phyloP scores from a whole-genome alignment of 2,797 vertebrate genomes.

The Sebastes itinus region DNA sequence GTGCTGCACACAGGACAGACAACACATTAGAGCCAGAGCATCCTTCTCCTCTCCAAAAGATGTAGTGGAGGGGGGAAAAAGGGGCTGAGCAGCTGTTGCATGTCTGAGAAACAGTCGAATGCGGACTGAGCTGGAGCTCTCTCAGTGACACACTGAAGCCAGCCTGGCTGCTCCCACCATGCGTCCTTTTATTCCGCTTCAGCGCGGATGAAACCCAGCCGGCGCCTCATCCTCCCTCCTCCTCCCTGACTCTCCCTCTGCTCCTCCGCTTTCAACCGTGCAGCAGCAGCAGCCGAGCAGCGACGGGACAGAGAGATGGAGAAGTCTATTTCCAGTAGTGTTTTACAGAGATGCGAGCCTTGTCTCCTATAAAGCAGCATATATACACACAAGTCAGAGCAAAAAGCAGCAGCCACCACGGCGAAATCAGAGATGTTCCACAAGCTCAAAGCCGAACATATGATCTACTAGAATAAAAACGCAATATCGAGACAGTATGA shows the following conservation, averaged over 20 bases:
- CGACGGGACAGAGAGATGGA: conserved; percentile 53
- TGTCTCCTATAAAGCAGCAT: neutral
- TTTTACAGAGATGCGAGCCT: conserved; percentile 27
- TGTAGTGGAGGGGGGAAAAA: neutral
- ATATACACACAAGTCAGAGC: neutral
- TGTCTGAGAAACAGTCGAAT: conserved; percentile 42
- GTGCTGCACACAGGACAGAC: conserved; percentile 4
- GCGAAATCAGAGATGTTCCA: neutral
- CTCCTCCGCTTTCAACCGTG: conserved; percentile 52
- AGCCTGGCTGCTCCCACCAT: conserved; percentile 69
- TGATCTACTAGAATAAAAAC: conserved; percentile 26
- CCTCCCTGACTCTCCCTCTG: conserved; percentile 28
- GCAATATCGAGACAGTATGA: conserved; percentile 16
- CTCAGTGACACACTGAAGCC: conserved; percentile 56
- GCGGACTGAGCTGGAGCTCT: conserved; percentile 35
- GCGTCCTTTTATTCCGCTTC: conserved; percentile 78
- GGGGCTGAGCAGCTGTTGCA: conserved; percentile 63
- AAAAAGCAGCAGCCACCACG: neutral
- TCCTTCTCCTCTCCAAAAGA: conserved; percentile 14
- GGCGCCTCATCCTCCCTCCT: conserved; percentile 47
- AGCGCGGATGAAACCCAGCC: conserved; percentile 77
- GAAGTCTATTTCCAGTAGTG: conserved; percentile 29
- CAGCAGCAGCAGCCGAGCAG: conserved; percentile 52
- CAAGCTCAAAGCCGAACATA: neutral
- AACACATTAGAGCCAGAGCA: conserved; percentile 6